These are phyloP conservation scores for Eclectus roratus DNA, from an alignment of 2,113 vertebrate genomes.

Conservation along the genomic window DNA sequence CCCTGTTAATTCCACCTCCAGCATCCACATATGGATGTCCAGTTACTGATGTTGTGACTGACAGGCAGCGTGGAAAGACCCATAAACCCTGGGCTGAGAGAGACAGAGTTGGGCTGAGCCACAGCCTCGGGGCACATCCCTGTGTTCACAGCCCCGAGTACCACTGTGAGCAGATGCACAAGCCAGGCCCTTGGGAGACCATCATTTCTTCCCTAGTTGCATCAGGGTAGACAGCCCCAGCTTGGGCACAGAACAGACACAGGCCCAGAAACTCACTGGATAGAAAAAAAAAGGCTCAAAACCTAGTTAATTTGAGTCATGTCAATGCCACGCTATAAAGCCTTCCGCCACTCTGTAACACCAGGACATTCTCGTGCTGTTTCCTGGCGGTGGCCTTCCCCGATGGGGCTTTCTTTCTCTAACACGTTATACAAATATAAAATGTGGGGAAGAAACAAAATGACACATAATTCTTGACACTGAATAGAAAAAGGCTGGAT, in stretches of 20 bases:
- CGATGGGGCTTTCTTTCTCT: not conserved
- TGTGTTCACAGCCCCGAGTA: too few species aligned
- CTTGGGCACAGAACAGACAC: not conserved
- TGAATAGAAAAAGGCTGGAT: slow-evolving; percentile 29
- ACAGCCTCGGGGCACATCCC: not conserved
- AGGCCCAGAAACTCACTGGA: not conserved
- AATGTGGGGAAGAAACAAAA: slow-evolving; percentile 16
- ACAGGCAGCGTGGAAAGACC: not conserved
- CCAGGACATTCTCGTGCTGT: not conserved
- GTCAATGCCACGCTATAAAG: not conserved
- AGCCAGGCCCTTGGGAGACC: not conserved
- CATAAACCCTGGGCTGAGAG: not conserved
- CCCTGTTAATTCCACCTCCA: not conserved
- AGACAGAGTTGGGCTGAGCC: not conserved
- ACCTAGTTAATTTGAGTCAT: not conserved
- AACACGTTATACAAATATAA: not conserved
- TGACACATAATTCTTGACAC: slow-evolving; percentile 18
- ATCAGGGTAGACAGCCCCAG: too few species aligned
- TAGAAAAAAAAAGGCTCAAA: not conserved
- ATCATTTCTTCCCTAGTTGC: rapidly evolving
- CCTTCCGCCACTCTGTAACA: not conserved
- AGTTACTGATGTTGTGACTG: not conserved
- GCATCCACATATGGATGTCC: rapidly evolving
- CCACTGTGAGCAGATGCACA: rapidly evolving
- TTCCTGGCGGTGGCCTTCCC: not conserved